phyloP scores from a whole-genome alignment of 2,113 vertebrate species.

The Gymnarchus niloticus region DNA sequence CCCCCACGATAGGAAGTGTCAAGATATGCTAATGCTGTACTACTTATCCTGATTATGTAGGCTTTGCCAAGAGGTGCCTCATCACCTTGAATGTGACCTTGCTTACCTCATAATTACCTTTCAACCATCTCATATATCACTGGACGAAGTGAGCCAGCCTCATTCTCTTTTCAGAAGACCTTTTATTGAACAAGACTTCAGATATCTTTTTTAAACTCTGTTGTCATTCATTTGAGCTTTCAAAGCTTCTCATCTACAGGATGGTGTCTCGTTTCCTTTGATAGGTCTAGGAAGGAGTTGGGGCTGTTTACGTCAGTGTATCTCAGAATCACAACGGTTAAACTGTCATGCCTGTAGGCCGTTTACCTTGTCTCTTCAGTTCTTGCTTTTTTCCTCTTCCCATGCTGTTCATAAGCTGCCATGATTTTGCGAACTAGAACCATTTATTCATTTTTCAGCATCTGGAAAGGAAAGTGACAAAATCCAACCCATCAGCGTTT shows the following conservation, averaged over 20 bases:
- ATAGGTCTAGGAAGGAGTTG: slow-evolving; percentile 46
- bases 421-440: background rate
- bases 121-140: slow-evolving; percentile 1
- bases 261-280: slow-evolving; percentile 54
- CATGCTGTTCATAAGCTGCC: background rate
- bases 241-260: slow-evolving; percentile 53
- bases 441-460: background rate
- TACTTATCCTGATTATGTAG: slow-evolving; percentile 16
- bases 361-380: background rate
- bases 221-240: slow-evolving; percentile 40
- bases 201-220: slow-evolving; percentile 49
- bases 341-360: background rate
- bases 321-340: background rate
- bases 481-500: background rate
- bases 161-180: slow-evolving; percentile 21
- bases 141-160: background rate
- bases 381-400: background rate
- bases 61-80: background rate
- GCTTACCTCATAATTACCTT: background rate
- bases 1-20: background rate
- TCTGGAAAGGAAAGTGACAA: background rate
- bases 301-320: background rate
- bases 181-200: slow-evolving; percentile 38
- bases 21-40: background rate
- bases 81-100: background rate